These are phyloP conservation scores for Oryzias melastigma DNA, from an alignment of 2,113 vertebrate species.

Conservation along the genomic window DNA sequence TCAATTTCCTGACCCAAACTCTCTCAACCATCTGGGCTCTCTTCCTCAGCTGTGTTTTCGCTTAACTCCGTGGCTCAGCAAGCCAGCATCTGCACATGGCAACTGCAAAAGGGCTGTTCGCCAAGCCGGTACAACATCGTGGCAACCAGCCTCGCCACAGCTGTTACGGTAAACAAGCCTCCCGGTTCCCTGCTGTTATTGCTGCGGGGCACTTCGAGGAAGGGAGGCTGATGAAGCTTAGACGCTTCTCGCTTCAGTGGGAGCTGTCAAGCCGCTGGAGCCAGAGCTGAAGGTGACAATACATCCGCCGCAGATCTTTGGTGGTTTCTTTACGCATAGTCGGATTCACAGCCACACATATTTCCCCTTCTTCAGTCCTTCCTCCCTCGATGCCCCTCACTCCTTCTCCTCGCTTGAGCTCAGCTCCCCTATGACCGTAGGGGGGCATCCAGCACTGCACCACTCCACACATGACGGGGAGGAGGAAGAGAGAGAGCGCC, in stretches of 20 bases:
- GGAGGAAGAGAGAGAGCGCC: constrained; percentile 38
- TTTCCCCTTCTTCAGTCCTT: constrained; percentile 17
- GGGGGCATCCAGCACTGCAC: constrained; percentile 57
- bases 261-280: constrained; percentile 50
- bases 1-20: constrained; percentile 23
- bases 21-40: constrained; percentile 38
- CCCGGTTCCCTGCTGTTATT: constrained; percentile 24
- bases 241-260: constrained; percentile 51
- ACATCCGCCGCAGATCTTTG: constrained; percentile 59
- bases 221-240: constrained; percentile 61
- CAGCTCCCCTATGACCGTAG: constrained; percentile 52
- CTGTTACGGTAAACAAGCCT: constrained; percentile 61
- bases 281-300: constrained; percentile 53
- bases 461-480: constrained; percentile 21
- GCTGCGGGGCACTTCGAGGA: constrained; percentile 49
- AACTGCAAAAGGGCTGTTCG: constrained; percentile 39
- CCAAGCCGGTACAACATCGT: constrained; percentile 35
- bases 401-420: constrained; percentile 49
- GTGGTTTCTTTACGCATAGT: constrained; percentile 56
- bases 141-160: constrained; percentile 59
- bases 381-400: constrained; percentile 13
- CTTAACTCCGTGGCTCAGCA: constrained; percentile 39
- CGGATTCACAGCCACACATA: constrained; percentile 34
- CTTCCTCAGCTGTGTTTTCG: constrained; percentile 56
- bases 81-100: constrained; percentile 47